Base-by-base conservation (phyloP, 2,113 vertebrate species). In the Trachemys scripta region DNA sequence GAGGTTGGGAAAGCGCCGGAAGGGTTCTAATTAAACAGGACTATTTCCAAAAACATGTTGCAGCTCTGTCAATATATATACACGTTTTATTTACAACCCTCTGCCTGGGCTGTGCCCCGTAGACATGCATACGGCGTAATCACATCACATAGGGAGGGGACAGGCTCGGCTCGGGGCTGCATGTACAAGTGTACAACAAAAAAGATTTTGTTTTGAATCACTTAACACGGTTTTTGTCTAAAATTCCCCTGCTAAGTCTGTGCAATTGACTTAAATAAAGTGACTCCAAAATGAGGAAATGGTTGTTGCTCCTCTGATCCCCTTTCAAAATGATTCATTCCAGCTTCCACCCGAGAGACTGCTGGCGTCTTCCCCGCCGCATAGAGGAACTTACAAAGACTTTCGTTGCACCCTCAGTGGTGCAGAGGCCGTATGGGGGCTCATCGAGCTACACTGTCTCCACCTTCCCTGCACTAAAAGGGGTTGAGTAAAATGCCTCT, bases 181-280 rank as follows among this genome's bases (percentile, higher is more conserved):
- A 0, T 8, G 47, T 78, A 65, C 79, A 27, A 87, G 10, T 56
- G 53, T 42, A 47, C 75, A 22, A 42, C 69, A 12, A 1, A 42
- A 25, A 12, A 27, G 20, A 57, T 50, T 42, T 25, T 10, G 14
- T 35, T 27, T 0, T 10, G 51, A 81, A 13, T 54, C 20, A 83
- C 80, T n/a, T 17, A 82, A 31, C 49, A 65, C 1, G 62, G 83
- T 85, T 85, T 96, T 56, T 88, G 1, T 19, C 76, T 6, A 80
- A 54, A 87, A 80, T 54, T 88, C 84, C 87, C 51, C 51, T 12
- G 57, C 50, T 2, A 1, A 53, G 57, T 19, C 87, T 72, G 35
- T 72, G 69, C 84, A 80, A n/a, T 3, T 90, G 51, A 16, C 86
- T 4, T 9, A 62, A 97, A 96, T 97, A 98, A 98, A 98, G 57